Evolutionary conservation across 2,797 vertebrate genomes (phyloP), one percentile per base, ranked within the genome.

Genomic region (Otolemur crassicaudatus): DNA sequence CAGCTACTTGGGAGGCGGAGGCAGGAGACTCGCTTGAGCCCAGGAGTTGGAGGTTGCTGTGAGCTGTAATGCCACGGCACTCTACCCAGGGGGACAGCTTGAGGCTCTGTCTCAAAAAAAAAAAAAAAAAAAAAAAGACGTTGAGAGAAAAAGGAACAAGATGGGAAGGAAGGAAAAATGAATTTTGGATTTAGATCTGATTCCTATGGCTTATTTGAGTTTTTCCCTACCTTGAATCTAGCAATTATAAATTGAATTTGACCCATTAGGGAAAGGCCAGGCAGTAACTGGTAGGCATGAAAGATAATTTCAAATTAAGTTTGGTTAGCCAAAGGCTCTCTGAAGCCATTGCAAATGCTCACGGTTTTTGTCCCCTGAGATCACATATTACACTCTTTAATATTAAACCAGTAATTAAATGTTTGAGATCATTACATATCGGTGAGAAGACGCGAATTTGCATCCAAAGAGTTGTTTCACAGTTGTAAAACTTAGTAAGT

Each of bases 401-500:
- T 67, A 56, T 20, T 75, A 60, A 91, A 27, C 5, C 69, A 95
- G 1, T 40, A 80, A 91, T 69, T 61, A 88, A 40, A 40, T 60
- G 10, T 87, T 34, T 37, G 13, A 12, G 37, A n/a, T 61, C 31
- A 20, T 29, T 79, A 31, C 7, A 46, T 69, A 61, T 5, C 86
- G 6, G 10, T 83, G 49, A 63, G 34, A 94, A 46, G 60, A 53
- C 72, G 4, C 56, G 29, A 80, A 92, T 80, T 96, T 56, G 83
- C 81, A 76, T 19, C 37, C 9, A 79, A 61, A 79, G 37, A 0
- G 6, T 46, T 53, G 19, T 87, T 81, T 87, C 29, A 37, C 0
- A 80, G 76, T 67, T 80, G 10, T 43, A 65, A 82, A 95, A 90
- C 61, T 91, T 60, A 63, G 16, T 56, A 82, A 87, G 27, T 73